phyloP scores from a whole-genome alignment of 2,797 vertebrate species.

The Okamejei kenojei region DNA sequence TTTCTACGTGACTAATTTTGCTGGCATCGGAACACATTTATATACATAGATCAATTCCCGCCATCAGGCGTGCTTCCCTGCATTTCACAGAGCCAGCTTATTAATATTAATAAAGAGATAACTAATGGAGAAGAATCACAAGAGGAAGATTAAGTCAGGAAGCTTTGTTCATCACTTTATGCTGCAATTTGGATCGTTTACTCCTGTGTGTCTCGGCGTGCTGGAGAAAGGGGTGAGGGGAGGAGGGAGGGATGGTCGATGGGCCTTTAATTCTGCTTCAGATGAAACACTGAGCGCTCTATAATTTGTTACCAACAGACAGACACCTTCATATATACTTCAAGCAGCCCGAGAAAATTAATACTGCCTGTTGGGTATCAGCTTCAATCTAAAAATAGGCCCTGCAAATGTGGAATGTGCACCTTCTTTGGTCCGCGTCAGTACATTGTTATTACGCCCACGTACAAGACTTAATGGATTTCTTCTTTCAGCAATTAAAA shows the following conservation, averaged over 20 bases:
- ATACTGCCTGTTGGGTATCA: constrained; percentile 23
- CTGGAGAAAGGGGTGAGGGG: not conserved
- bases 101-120: constrained; percentile 37
- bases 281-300: constrained; percentile 25
- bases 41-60: constrained; percentile 35
- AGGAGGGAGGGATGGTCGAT: not conserved
- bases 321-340: constrained; percentile 35
- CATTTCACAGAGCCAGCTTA: not conserved
- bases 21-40: not conserved
- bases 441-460: constrained; percentile 64
- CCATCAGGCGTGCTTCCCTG: constrained; percentile 24
- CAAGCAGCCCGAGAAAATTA: constrained; percentile 30
- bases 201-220: not conserved
- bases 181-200: not conserved
- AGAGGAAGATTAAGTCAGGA: constrained; percentile 29
- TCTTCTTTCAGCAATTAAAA: constrained; percentile 86
- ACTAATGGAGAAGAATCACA: constrained; percentile 35
- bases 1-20: constrained; percentile 26
- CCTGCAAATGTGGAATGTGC: constrained; percentile 47
- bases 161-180: not conserved
- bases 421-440: constrained; percentile 43
- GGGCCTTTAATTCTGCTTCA: not conserved
- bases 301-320: constrained; percentile 28
- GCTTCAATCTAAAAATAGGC: constrained; percentile 60
- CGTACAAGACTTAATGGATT: constrained; percentile 73